Percentiles rank a stretch among this genome's conserved stretches.
Evolutionary conservation across 2,113 vertebrate genomes (phyloP).

Genomic region (Anguilla rostrata): DNA sequence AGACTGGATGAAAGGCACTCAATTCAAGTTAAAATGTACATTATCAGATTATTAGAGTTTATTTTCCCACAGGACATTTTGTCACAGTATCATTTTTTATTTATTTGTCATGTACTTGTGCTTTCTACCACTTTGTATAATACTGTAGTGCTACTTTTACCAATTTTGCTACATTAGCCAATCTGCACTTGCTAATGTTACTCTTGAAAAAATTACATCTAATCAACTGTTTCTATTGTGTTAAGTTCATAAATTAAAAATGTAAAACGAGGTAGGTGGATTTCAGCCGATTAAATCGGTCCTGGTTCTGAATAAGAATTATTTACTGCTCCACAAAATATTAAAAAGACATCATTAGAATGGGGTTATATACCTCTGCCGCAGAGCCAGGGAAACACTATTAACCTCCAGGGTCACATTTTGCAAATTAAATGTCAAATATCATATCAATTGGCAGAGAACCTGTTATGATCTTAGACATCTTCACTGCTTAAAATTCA

Average conservation of each 20-base stretch:
- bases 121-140: neutral
- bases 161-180: neutral
- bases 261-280: slow-evolving; percentile 12
- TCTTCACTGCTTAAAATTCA: slow-evolving; percentile 39
- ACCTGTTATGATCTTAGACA: slow-evolving; percentile 43
- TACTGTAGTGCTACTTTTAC: neutral
- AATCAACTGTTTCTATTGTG: slow-evolving; percentile 5
- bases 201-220: neutral
- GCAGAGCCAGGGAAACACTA: slow-evolving; percentile 64
- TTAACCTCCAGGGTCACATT: slow-evolving; percentile 67
- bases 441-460: slow-evolving; percentile 62
- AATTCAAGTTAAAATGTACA: too few species aligned
- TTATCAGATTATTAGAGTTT: too few species aligned
- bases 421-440: slow-evolving; percentile 70
- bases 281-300: slow-evolving; percentile 38
- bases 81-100: neutral
- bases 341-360: slow-evolving; percentile 50
- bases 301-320: slow-evolving; percentile 51
- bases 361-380: slow-evolving; percentile 34
- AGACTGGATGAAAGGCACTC: too few species aligned
- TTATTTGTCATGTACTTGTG: neutral
- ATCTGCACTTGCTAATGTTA: neutral
- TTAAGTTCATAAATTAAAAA: slow-evolving; percentile 18
- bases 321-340: slow-evolving; percentile 52
- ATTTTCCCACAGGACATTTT: too few species aligned